phyloP scores from a whole-genome alignment of 2,888 invertebrate genomes.

The Hirtodrosophila alboralis region DNA sequence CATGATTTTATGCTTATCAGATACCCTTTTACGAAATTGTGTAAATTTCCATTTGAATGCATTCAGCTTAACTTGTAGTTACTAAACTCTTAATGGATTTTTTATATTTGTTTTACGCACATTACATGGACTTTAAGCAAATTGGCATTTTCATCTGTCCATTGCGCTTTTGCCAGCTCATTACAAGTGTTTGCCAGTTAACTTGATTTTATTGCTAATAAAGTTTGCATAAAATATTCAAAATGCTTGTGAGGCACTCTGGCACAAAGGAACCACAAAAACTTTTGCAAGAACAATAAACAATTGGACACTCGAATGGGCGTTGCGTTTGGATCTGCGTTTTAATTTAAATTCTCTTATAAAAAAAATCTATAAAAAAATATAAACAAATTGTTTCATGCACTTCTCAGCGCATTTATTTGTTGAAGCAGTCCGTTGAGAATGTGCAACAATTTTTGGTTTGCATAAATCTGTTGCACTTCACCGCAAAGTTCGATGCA shows the following conservation, averaged over 20 bases:
- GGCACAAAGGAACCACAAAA: constrained; percentile 12
- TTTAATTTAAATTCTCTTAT: constrained; percentile 31
- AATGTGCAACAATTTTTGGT: constrained; percentile 43
- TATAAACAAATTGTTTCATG: constrained; percentile 14
- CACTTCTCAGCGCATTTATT: constrained; percentile 28
- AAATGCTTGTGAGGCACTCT: constrained; percentile 33
- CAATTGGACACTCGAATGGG: constrained; percentile 47
- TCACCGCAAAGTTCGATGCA: constrained; percentile 56
- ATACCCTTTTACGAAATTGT: too few relatives aligned
- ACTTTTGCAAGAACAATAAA: constrained; percentile 32
- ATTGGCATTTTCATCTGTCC: constrained; percentile 6
- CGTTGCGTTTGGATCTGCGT: constrained; percentile 22
- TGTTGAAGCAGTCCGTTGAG: constrained; percentile 11
- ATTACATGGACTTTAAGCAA: neutral
- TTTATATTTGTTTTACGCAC: too few relatives aligned
- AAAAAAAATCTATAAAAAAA: constrained; percentile 2
- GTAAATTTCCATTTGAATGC: too few relatives aligned
- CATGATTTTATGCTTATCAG: too few relatives aligned
- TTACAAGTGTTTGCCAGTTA: constrained; percentile 48
- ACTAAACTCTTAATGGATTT: too few relatives aligned
- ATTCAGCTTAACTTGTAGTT: too few relatives aligned
- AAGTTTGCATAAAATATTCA: constrained; percentile 63
- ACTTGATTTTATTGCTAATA: constrained; percentile 57
- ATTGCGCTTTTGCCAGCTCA: constrained; percentile 39
- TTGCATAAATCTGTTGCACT: constrained; percentile 62